Base-by-base conservation (phyloP, 2,113 vertebrate species). In the Turnix velox region DNA sequence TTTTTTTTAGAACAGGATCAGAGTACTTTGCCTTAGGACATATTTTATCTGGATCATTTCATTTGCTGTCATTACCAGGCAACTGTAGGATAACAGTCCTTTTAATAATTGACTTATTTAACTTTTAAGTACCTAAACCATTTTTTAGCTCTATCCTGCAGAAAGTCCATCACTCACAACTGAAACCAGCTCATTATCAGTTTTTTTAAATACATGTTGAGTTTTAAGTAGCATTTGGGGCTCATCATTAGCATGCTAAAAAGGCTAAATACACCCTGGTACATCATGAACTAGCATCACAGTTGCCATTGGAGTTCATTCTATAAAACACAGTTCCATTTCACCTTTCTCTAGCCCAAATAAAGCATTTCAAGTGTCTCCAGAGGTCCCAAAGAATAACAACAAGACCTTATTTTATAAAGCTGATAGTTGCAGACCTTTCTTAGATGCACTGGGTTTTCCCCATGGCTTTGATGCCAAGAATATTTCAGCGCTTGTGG, bases 341-440 rank as follows among this genome's bases (percentile, higher is more conserved):
- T 94, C 88, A 88, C 74, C 87, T 93, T 79, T 48, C 77, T 62
- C 45, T 67, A 95, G 89, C 58, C 68, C 62, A 27, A 80, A 0
- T 80, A 89, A 89, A 80, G 46, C 58, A 81, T 84, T 84, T 59
- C 66, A 88, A 69, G 30, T 46, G 23, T 81, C 73, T 93, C 86
- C 88, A 93, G 84, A 84, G 86, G 49, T 66, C 22, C 57, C 61
- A 48, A 52, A 78, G 65, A 71, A 88, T 86, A 79, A 86, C 59
- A 90, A 80, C 5, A 95, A 72, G 35, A 68, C 49, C 46, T 73
- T 77, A 91, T 91, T 91, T 91, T 92, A 76, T 49, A 81, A 62
- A 78, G 58, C n/a, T 91, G 86, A 78, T 72, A 63, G 88, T 85
- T 92, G 62, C 62, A 93, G 78, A 91, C 33, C n/a, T 84, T 54